These are phyloP conservation scores for Micromys minutus DNA, from an alignment of 2,113 vertebrate genomes.

Conservation along the genomic window DNA sequence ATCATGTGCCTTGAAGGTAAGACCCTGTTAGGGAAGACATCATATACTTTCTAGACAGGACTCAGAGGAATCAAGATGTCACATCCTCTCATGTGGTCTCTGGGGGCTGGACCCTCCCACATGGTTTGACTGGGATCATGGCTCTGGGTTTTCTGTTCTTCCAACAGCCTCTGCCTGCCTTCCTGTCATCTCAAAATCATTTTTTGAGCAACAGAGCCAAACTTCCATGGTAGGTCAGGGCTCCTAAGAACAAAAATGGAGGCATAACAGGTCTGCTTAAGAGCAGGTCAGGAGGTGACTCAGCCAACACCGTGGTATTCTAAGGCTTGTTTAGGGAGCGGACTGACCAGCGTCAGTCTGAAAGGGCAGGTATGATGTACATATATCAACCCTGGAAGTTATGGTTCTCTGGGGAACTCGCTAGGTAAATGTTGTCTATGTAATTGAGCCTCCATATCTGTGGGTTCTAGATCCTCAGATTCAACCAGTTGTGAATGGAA, in stretches of 20 bases:
- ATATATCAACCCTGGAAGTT: too few species aligned
- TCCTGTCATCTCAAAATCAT: not conserved
- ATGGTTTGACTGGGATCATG: not conserved
- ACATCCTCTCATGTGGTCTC: not conserved
- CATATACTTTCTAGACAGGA: not conserved
- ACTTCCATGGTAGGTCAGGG: too few species aligned
- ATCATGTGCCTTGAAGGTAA: not conserved
- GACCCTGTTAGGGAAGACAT: not conserved
- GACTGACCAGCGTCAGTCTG: fast-evolving
- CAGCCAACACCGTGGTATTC: too few species aligned
- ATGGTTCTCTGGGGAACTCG: not conserved
- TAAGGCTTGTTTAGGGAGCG: not conserved
- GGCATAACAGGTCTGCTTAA: not conserved
- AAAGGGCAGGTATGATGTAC: not conserved
- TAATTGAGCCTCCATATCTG: not conserved
- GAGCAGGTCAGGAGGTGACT: not conserved
- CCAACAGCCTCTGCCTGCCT: not conserved
- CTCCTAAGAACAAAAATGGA: not conserved
- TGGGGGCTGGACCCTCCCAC: not conserved
- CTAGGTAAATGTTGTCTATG: not conserved
- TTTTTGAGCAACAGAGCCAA: not conserved
- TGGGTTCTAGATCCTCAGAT: not conserved
- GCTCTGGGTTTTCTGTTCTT: not conserved
- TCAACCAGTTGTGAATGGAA: not conserved
- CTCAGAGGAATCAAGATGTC: not conserved